These are phyloP conservation scores for Aleiodes testaceus DNA, from an alignment of 2,888 invertebrate genomes.

Conservation along the genomic window DNA sequence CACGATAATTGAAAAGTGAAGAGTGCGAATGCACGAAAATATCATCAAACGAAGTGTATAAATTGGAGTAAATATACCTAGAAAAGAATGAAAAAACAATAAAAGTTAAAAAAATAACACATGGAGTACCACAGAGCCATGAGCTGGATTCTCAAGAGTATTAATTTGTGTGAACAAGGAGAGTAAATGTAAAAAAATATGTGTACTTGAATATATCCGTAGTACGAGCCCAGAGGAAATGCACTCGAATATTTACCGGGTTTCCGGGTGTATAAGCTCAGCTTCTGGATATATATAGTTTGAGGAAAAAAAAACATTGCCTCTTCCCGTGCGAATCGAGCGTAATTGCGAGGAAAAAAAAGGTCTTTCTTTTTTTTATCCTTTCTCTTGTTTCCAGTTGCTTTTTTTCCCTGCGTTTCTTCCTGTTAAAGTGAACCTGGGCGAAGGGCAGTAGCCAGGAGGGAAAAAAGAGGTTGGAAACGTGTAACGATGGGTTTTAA, in stretches of 20 bases:
- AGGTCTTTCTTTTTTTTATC: not conserved
- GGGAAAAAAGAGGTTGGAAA: slow-evolving; percentile 32
- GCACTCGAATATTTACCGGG: slow-evolving; percentile 46
- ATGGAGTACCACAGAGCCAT: slow-evolving; percentile 14
- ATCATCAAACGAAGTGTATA: not conserved
- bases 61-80: slow-evolving; percentile 5
- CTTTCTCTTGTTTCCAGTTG: too few species aligned
- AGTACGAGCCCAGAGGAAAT: slow-evolving; percentile 33
- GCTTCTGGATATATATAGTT: slow-evolving; percentile 28
- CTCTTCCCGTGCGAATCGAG: not conserved
- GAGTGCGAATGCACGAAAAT: not conserved
- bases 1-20: slow-evolving; percentile 4
- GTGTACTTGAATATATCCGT: not conserved
- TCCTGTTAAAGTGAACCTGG: too few species aligned
- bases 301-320: not conserved
- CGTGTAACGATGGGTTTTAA: slow-evolving; percentile 13
- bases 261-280: slow-evolving; percentile 24
- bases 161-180: slow-evolving; percentile 44
- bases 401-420: too few species aligned
- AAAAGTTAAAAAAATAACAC: slow-evolving; percentile 2
- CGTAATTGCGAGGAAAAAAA: slow-evolving; percentile 22
- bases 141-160: slow-evolving; percentile 39
- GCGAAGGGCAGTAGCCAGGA: too few species aligned
- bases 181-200: slow-evolving; percentile 18
- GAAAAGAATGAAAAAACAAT: not conserved